These are phyloP conservation scores for Pachymerium ferrugineum DNA, from an alignment of 2,888 invertebrate genomes.

Conservation along the genomic window DNA sequence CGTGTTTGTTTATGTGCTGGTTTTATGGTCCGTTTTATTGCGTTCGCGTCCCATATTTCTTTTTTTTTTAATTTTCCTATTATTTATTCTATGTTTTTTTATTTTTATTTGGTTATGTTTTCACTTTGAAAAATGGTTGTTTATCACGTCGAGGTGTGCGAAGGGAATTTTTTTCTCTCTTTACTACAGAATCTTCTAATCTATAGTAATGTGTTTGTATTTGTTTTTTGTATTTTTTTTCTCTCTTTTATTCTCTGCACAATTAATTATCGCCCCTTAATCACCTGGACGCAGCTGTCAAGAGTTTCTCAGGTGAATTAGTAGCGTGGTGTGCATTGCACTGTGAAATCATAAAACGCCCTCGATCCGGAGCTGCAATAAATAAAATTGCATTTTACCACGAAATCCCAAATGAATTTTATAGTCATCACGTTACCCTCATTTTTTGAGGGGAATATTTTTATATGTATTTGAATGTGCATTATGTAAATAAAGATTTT, in stretches of 20 bases:
- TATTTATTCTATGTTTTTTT: too few species aligned
- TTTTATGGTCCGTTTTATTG: neutral
- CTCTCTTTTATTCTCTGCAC: neutral
- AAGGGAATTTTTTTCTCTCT: neutral
- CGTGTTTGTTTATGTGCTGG: neutral
- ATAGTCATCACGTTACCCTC: neutral
- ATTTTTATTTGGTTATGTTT: neutral
- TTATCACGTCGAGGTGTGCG: neutral
- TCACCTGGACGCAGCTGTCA: conserved; percentile 7
- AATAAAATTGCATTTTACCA: conserved; percentile 18
- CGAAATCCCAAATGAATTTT: neutral
- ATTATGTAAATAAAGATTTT: neutral
- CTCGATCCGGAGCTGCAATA: neutral
- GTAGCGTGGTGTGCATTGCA: neutral
- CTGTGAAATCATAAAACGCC: conserved; percentile 21
- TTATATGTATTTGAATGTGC: neutral
- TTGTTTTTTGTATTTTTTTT: neutral
- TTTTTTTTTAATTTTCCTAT: too few species aligned
- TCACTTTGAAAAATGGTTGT: neutral
- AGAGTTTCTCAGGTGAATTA: neutral
- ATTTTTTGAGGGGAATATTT: neutral
- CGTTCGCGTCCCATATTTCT: neutral
- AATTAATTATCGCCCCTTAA: neutral
- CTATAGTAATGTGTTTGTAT: neutral
- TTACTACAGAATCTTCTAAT: too few species aligned